Base-by-base conservation (phyloP, 1,140 invertebrate genomes). In the Prorops nasuta region DNA sequence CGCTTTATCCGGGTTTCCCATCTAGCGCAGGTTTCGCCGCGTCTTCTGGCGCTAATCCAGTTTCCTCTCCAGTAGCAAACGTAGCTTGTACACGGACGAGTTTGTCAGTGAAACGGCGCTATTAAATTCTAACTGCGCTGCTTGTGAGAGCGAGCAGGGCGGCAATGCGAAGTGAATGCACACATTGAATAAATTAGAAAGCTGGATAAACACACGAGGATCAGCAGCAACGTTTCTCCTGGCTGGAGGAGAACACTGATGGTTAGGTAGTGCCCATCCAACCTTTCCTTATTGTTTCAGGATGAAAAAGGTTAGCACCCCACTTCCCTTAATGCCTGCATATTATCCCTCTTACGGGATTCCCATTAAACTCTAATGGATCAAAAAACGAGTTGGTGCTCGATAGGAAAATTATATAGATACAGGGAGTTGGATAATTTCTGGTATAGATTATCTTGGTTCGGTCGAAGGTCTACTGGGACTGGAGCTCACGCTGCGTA, bases 151-250 rank as follows among this genome's bases (percentile, higher is more conserved):
- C 57, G 45, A 45, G 38, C 47, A 45, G 53, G 42, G 54, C 52
- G 53, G 56, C 61, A 60, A 54, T 56, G 65, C 57, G 51, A 44
- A 63, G 54, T 54, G 63, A 67, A 66, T 64, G 62, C 62, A 63
- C 63, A 66, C 65, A 67, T 66, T 67, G 64, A 67, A 66, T 67
- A 64, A 67, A 67, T 67, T 67, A 67, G 56, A 56, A 54, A 62
- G 55, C 49, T 60, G 59, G 54, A 64, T 67, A 67, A 67, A 66
- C 64, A 67, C 56, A 43, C 51, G 51, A 51, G 60, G 45, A 60
- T 66, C 60, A 58, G 63, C 49, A 54, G 49, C 53, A 51, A 49
- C 45, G 45, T 57, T 36, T 40, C 22, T 36, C 14, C 46, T 36
- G 34, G 14, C 34, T 35, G 3, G 34, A 35, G n/a, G 58, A 57